Conservation (phyloP, 92 coral and sea anemone genomes). For the Bergia puertoricense region DNA sequence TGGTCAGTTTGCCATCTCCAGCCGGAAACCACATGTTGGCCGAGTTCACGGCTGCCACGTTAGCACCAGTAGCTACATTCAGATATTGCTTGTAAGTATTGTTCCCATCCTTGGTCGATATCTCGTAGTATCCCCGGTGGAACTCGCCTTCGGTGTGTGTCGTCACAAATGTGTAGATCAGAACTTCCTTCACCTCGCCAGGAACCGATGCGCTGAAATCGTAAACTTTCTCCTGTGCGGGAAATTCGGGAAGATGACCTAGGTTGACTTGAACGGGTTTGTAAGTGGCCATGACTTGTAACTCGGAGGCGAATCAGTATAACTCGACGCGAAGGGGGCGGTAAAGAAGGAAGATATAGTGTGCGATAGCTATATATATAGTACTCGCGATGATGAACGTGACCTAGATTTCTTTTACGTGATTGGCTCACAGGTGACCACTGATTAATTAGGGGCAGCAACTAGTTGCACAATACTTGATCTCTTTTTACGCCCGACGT, state of each 20-base stretch:
- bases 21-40: conserved; percentile 71
- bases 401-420: background rate
- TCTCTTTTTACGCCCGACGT: too few relatives aligned
- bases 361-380: background rate
- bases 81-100: conserved; percentile 54
- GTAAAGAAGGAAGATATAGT: background rate
- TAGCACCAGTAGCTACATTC: conserved; percentile 64
- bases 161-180: conserved; percentile 58
- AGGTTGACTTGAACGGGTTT: conserved; percentile 29
- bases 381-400: background rate
- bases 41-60: conserved; percentile 57
- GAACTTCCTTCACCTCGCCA: conserved; percentile 51
- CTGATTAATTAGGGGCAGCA: background rate
- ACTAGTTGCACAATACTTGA: too few relatives aligned
- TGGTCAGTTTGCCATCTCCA: conserved; percentile 51
- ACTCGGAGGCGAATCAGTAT: too few relatives aligned
- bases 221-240: conserved; percentile 26
- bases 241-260: conserved; percentile 54
- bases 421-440: background rate
- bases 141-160: conserved; percentile 55
- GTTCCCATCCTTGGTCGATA: conserved; percentile 46
- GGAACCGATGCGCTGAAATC: conserved; percentile 41
- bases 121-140: conserved; percentile 63
- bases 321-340: background rate
- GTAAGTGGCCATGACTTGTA: conserved; percentile 40